Evolutionary conservation across 2,888 invertebrate genomes (phyloP).

Genomic region (Leucophenga maculata): DNA sequence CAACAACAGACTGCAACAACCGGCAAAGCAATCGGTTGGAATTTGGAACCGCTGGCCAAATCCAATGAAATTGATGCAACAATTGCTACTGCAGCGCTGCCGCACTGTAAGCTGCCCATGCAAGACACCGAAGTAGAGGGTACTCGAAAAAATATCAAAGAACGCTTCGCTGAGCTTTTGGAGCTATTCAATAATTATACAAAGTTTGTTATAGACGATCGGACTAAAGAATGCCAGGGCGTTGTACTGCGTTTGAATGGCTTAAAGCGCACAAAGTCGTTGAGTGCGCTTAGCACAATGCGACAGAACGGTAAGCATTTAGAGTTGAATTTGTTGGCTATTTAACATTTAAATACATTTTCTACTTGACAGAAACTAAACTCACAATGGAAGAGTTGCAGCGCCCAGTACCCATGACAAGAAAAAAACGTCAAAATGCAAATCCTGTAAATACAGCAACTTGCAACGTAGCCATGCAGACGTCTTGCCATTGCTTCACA

Average conservation of each 20-base stretch:
- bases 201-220: slow-evolving; percentile 34
- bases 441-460: too few relatives aligned
- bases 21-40: slow-evolving; percentile 42
- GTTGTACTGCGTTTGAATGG: slow-evolving; percentile 5
- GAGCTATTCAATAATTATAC: slow-evolving; percentile 47
- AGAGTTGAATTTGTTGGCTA: background rate
- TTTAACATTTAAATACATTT: too few relatives aligned
- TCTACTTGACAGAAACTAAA: too few relatives aligned
- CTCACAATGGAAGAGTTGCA: too few relatives aligned
- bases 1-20: background rate
- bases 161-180: slow-evolving; percentile 48
- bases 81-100: background rate
- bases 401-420: too few relatives aligned
- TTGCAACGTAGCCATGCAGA: slow-evolving; percentile 19
- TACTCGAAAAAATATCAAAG: slow-evolving; percentile 37
- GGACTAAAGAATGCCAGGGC: background rate
- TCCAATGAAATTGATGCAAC: background rate
- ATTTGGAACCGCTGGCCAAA: background rate
- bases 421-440: too few relatives aligned
- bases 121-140: too few relatives aligned
- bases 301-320: background rate
- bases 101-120: background rate
- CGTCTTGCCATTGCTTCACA: slow-evolving; percentile 25
- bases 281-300: slow-evolving; percentile 43
- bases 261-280: slow-evolving; percentile 26